These are phyloP conservation scores for Echinops telfairi DNA, from an alignment of 2,113 vertebrate species.

Conservation along the genomic window DNA sequence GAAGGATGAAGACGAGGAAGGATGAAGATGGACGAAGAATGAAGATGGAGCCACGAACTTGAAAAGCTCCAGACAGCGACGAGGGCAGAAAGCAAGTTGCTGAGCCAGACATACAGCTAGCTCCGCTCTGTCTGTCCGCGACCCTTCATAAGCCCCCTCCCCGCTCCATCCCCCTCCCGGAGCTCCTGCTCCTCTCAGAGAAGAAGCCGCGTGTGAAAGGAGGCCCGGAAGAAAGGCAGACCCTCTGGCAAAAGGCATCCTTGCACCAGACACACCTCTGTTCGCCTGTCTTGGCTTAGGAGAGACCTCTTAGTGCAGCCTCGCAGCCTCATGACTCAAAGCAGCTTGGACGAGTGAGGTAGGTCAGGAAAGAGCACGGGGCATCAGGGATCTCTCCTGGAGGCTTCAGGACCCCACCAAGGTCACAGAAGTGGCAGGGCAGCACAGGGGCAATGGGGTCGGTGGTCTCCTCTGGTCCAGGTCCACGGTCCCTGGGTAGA, in stretches of 20 bases:
- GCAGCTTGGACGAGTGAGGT: neutral
- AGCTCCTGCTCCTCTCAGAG: neutral
- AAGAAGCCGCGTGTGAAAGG: neutral
- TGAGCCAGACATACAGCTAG: neutral
- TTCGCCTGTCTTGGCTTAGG: conserved; percentile 43
- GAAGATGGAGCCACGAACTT: neutral
- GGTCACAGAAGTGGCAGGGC: neutral
- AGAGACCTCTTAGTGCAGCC: conserved; percentile 32
- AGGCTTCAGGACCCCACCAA: neutral
- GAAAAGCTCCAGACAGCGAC: neutral
- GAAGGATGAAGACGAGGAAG: neutral
- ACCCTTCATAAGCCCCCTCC: neutral
- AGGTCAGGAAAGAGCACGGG: neutral
- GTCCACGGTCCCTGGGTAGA: too few species aligned
- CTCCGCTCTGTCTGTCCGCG: neutral
- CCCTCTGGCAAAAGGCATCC: conserved; percentile 46
- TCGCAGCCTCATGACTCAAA: conserved; percentile 12
- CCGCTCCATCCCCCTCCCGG: neutral
- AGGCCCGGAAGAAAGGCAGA: neutral
- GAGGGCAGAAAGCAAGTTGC: neutral
- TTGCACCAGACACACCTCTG: conserved; percentile 37
- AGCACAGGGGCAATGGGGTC: neutral
- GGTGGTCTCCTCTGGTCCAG: neutral
- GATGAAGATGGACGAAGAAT: neutral
- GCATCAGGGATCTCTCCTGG: neutral